These are phyloP conservation scores for Temnothorax unifasciatus DNA, from an alignment of 2,888 invertebrate genomes.

Conservation along the genomic window DNA sequence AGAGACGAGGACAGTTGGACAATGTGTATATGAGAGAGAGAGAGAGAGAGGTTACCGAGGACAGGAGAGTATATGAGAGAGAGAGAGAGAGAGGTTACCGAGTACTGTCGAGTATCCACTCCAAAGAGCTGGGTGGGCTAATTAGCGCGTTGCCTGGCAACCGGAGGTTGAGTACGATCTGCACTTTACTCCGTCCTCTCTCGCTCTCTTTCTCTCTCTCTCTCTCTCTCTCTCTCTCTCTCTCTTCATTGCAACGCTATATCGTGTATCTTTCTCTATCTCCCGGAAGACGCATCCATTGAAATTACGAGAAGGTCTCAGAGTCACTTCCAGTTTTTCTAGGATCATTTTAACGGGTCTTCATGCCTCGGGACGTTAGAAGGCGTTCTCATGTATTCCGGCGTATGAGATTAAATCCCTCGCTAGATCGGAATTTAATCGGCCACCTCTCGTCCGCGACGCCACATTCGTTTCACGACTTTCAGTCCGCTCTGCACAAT, in stretches of 20 bases:
- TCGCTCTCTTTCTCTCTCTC: slow-evolving; percentile 67
- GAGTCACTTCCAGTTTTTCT: slow-evolving; percentile 60
- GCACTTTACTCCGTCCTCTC: slow-evolving; percentile 79
- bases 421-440: slow-evolving; percentile 53
- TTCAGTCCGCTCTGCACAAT: slow-evolving; percentile 18
- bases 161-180: slow-evolving; percentile 83
- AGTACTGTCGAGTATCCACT: slow-evolving; percentile 86
- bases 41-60: slow-evolving; percentile 68
- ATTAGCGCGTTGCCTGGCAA: slow-evolving; percentile 86
- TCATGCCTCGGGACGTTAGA: slow-evolving; percentile 65
- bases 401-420: slow-evolving; percentile 50
- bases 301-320: slow-evolving; percentile 61
- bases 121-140: slow-evolving; percentile 86
- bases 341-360: slow-evolving; percentile 61
- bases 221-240: slow-evolving; percentile 46
- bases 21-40: slow-evolving; percentile 57
- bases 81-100: slow-evolving; percentile 80
- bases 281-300: slow-evolving; percentile 57
- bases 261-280: slow-evolving; percentile 29
- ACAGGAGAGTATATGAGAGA: too few relatives aligned
- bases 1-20: slow-evolving; percentile 57
- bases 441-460: slow-evolving; percentile 19
- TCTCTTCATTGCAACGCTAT: slow-evolving; percentile 40
- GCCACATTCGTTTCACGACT: slow-evolving; percentile 27
- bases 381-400: slow-evolving; percentile 56